phyloP scores from a whole-genome alignment of 1,140 invertebrate species.

The Drosophila pachea region DNA sequence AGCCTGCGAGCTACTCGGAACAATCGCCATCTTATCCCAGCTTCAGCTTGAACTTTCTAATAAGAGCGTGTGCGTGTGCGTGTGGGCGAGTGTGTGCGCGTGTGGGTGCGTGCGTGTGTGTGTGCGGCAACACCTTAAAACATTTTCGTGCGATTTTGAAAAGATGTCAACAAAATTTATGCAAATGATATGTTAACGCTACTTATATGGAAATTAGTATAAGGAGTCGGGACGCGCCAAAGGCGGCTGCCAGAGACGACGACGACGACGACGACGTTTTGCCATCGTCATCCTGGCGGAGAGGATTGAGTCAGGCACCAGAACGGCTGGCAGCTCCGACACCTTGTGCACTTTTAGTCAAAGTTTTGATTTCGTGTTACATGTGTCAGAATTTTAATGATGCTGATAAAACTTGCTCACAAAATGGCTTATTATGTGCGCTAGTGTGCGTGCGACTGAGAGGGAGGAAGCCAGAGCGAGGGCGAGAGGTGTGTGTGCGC shows the following conservation, averaged over 20 bases:
- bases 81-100: conserved; percentile 21
- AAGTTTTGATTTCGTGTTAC: conserved; percentile 78
- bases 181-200: conserved; percentile 78
- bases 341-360: conserved; percentile 76
- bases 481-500: conserved; percentile 3
- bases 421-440: conserved; percentile 73
- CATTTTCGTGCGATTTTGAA: conserved; percentile 77
- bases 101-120: conserved; percentile 27
- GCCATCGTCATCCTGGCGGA: conserved; percentile 30
- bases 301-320: no score
- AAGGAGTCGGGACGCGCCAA: conserved; percentile 75
- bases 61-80: conserved; percentile 4
- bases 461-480: conserved; percentile 5
- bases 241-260: conserved; percentile 48
- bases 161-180: conserved; percentile 78
- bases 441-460: conserved; percentile 27
- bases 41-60: conserved; percentile 36
- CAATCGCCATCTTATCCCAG: conserved; percentile 13
- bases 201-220: conserved; percentile 78
- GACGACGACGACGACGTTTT: conserved; percentile 33
- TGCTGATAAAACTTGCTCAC: conserved; percentile 73
- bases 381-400: conserved; percentile 78
- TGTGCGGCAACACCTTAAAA: conserved; percentile 66
- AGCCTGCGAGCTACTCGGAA: conserved; percentile 15
- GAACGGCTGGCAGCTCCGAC: conserved; percentile 30